These are phyloP conservation scores for Brachionus calyciflorus DNA, from an alignment of 1,140 invertebrate genomes.

Conservation along the genomic window DNA sequence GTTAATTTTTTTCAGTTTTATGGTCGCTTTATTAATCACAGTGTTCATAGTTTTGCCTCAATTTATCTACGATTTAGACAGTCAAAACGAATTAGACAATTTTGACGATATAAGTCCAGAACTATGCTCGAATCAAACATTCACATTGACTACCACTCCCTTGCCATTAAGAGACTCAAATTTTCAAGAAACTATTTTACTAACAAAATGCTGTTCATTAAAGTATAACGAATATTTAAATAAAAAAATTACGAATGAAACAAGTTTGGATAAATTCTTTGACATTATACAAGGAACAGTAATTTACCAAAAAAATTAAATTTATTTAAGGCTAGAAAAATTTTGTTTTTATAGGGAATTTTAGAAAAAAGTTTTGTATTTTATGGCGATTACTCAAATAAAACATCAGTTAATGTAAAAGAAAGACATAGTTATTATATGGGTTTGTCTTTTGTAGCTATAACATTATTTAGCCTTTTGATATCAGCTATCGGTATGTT, in stretches of 20 bases:
- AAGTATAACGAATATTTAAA: background rate
- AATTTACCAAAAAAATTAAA: background rate
- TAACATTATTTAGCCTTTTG: background rate
- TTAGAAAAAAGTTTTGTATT: conserved; percentile 19
- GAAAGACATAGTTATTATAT: conserved; percentile 4
- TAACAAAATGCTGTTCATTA: conserved; percentile 7
- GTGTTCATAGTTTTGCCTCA: background rate
- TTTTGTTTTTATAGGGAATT: background rate
- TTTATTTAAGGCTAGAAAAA: background rate
- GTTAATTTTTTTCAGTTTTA: background rate
- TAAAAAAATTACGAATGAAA: background rate
- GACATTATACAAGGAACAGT: conserved; percentile 27
- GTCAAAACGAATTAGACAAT: background rate
- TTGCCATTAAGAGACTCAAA: background rate
- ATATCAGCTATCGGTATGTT: conserved; percentile 9
- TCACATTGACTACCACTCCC: background rate
- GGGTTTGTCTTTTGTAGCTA: conserved; percentile 9
- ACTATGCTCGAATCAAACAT: background rate
- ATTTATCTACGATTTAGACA: conserved; percentile 5
- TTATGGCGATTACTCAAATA: conserved; percentile 20
- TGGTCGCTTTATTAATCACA: background rate
- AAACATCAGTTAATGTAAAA: background rate
- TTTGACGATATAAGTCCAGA: background rate
- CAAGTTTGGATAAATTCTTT: background rate
- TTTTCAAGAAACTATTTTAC: background rate